Evolutionary conservation across 2,113 vertebrate genomes (phyloP).

Genomic region (Tenrec ecaudatus): DNA sequence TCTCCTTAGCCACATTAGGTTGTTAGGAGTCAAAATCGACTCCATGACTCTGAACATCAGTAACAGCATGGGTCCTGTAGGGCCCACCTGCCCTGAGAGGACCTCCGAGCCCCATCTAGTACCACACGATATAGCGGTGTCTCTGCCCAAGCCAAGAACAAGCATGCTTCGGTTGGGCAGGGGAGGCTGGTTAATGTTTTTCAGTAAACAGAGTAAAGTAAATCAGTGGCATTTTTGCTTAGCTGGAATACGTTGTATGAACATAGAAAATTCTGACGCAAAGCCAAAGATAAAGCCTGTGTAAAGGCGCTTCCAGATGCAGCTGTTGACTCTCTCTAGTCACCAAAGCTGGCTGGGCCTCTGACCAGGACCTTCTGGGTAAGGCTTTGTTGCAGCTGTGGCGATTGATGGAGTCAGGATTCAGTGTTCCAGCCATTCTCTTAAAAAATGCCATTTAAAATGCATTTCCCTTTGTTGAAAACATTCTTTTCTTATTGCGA

Average conservation of each 20-base stretch:
- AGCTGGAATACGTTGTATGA: neutral
- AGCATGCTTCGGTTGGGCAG: conserved; percentile 2
- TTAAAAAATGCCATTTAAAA: neutral
- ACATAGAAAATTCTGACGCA: neutral
- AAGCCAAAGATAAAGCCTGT: neutral
- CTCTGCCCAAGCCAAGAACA: conserved; percentile 7
- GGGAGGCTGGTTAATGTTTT: conserved; percentile 4
- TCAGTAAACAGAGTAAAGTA: conserved; percentile 14
- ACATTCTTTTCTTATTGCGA: no score
- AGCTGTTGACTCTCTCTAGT: neutral
- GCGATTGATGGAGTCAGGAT: neutral
- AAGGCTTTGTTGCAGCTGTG: neutral
- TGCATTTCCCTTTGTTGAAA: neutral
- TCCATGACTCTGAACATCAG: neutral
- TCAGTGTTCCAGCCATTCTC: neutral
- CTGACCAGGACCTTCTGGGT: neutral
- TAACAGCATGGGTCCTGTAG: neutral
- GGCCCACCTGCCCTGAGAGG: neutral
- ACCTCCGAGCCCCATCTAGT: neutral
- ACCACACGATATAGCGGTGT: conserved; percentile 30
- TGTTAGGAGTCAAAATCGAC: no score
- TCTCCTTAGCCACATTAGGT: neutral
- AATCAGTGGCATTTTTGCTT: neutral
- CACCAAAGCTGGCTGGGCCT: neutral
- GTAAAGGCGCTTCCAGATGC: neutral